Evolutionary conservation across 1,140 invertebrate species (phyloP).

Genomic region (Saxidomus purpurata): DNA sequence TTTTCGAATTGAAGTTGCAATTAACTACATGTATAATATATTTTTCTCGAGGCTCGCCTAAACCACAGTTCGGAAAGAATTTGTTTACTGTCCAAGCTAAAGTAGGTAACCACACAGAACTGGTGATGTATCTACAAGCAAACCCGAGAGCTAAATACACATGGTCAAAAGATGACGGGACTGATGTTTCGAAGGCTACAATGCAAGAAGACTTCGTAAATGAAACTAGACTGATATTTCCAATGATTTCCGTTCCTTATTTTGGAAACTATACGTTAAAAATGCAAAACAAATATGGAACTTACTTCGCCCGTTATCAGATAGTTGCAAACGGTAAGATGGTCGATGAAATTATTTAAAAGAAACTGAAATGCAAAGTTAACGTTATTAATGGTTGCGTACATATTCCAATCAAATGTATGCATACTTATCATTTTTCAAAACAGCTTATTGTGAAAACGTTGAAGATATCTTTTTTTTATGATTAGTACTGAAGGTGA

Average conservation of each 20-base stretch:
- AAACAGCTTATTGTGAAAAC: too few species aligned
- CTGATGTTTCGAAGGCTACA: not conserved
- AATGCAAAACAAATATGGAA: slow-evolving; percentile 20
- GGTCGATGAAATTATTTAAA: too few species aligned
- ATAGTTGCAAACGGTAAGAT: slow-evolving; percentile 31
- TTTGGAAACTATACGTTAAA: slow-evolving; percentile 33
- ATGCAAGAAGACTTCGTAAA: not conserved
- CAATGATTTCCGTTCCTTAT: slow-evolving; percentile 8
- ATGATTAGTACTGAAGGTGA: too few species aligned
- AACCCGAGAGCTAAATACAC: slow-evolving; percentile 3
- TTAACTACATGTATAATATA: too few species aligned
- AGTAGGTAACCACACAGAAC: not conserved
- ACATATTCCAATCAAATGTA: too few species aligned
- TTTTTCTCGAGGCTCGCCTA: slow-evolving; percentile 27
- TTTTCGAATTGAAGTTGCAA: too few species aligned
- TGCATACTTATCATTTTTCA: too few species aligned
- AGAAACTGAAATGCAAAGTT: not conserved
- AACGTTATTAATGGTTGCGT: too few species aligned
- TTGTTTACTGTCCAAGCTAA: not conserved
- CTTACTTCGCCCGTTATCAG: slow-evolving; percentile 2
- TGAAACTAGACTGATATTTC: not conserved
- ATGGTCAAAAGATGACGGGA: slow-evolving; percentile 35
- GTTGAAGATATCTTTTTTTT: not conserved
- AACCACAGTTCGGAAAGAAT: not conserved
- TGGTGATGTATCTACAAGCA: not conserved